Evolutionary conservation across 2,113 vertebrate species (phyloP).

Genomic region (Poecilia latipinna): DNA sequence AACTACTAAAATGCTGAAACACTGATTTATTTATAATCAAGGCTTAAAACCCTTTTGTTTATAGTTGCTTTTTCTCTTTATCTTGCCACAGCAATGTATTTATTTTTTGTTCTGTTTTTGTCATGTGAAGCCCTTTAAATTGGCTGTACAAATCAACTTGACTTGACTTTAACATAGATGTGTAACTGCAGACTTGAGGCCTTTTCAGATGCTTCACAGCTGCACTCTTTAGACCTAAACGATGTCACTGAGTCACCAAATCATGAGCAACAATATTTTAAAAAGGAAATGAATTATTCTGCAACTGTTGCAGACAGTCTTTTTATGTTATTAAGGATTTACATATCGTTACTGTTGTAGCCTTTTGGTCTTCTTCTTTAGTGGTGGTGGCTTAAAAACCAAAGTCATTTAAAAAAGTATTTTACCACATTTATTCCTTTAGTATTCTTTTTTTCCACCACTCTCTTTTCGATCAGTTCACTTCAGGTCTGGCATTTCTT

Average conservation of each 20-base stretch:
- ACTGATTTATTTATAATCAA: too few relatives aligned
- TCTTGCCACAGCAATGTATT: too few relatives aligned
- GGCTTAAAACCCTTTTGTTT: too few relatives aligned
- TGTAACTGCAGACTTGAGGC: constrained; percentile 86
- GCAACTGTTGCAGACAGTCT: constrained; percentile 3
- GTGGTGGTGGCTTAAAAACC: not conserved
- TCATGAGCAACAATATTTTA: constrained; percentile 46
- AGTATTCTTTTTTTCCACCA: not conserved
- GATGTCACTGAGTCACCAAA: constrained; percentile 42
- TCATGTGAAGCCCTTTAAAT: too few relatives aligned
- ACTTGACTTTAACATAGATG: constrained; percentile 61
- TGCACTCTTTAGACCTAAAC: constrained; percentile 40
- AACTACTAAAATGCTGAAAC: too few relatives aligned
- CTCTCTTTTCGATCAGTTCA: constrained; percentile 1
- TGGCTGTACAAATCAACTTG: too few relatives aligned
- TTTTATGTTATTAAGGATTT: constrained; percentile 26
- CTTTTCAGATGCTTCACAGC: constrained; percentile 75
- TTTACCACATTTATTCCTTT: not conserved
- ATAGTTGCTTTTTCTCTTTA: too few relatives aligned
- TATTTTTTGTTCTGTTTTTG: too few relatives aligned
- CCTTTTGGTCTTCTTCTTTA: not conserved
- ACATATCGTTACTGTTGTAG: not conserved
- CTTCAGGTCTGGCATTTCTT: not conserved
- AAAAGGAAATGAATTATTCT: constrained; percentile 32
- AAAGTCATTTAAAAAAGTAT: not conserved